Evolutionary conservation across 2,113 vertebrate species (phyloP), one percentile per base, ranked within the genome.

Genomic region (Saimiri boliviensis): DNA sequence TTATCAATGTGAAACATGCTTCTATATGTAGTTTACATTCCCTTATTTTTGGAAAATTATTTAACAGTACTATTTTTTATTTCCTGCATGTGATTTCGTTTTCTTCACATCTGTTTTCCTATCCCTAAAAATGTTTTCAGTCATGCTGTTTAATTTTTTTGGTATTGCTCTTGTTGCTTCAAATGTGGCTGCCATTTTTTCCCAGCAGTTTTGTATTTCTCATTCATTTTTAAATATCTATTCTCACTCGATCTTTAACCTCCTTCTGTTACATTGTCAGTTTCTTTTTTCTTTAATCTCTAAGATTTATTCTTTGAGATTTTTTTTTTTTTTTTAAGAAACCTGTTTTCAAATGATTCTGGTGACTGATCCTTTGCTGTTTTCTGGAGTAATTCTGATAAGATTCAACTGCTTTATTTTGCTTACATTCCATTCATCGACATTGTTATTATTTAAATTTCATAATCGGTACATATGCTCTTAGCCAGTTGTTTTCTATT

Each of bases 271-370:
- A 23, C 21, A 88, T 37, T 89, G 49, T 60, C 49, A 89, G 30
- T 56, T 95, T 90, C 35, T 37, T 87, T 95, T 56, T 30, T 52
- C n/a, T 97, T 89, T 79, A 6, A 52, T 73, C 56, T 73, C 12
- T 63, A 95, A 14, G 27, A 47, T 66, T 49, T 56, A 80, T 77
- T 37, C 1, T 82, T 77, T 70, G 47, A 89, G 1, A 0, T 42
- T 42, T 42, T 79, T 76, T 68, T 68, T 30, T 47, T 35, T 79
- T 68, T 82, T 76, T 52, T 2, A 40, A 68, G 13, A 32, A 92
- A 85, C 45, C 3, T 8, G 19, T 58, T 87, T 86, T 76, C 11
- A 37, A 12, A 20, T 85, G 11, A 70, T 74, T 60, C 45, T 80
- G 10, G 11, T 60, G 9, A 49, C 47, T 73, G 42, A 79, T 32